Evolutionary conservation across 2,113 vertebrate species (phyloP).

Genomic region (Struthidea cinerea): DNA sequence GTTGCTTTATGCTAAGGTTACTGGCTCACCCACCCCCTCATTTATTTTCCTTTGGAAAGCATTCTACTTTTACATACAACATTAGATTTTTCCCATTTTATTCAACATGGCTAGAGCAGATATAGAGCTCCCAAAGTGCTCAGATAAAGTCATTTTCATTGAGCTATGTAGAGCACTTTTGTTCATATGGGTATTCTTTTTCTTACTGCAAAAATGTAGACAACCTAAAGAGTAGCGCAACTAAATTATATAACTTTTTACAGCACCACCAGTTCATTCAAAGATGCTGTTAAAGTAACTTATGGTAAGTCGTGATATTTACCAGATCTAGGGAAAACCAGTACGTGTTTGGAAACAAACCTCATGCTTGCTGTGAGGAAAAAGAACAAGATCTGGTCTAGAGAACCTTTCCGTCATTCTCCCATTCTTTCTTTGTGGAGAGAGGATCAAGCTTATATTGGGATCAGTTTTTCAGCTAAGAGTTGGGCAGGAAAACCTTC

Average conservation of each 20-base stretch:
- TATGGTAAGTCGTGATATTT: background rate
- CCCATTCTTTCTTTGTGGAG: background rate
- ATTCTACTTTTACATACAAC: background rate
- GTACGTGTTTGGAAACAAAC: background rate
- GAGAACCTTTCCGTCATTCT: background rate
- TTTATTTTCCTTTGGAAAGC: background rate
- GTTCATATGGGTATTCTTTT: background rate
- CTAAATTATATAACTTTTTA: background rate
- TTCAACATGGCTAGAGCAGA: background rate
- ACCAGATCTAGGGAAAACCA: background rate
- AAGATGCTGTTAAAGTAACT: background rate
- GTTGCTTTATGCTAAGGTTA: background rate
- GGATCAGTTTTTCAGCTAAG: background rate
- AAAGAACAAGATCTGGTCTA: background rate
- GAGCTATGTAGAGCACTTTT: background rate
- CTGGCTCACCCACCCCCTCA: background rate
- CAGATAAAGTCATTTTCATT: background rate
- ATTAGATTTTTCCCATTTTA: background rate
- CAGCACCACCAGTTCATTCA: background rate
- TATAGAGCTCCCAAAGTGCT: background rate
- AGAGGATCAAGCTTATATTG: background rate
- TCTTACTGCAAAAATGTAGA: background rate
- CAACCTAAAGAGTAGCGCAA: background rate
- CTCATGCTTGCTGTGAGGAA: background rate
- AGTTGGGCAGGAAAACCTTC: background rate